These are phyloP conservation scores for Acleris holmiana DNA, from an alignment of 2,888 invertebrate species.

Conservation along the genomic window DNA sequence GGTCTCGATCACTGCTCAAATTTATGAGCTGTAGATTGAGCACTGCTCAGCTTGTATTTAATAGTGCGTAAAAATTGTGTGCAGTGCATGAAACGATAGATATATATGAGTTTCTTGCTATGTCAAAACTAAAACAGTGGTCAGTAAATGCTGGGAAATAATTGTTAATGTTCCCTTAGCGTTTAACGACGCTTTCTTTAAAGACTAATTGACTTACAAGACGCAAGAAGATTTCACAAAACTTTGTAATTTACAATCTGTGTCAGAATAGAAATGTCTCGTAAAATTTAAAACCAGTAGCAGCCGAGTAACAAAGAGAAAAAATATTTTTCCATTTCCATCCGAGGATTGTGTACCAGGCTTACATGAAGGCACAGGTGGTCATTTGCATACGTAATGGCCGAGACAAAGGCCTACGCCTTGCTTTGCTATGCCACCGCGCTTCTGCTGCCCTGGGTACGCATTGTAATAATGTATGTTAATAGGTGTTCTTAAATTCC, in stretches of 20 bases:
- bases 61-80: constrained; percentile 36
- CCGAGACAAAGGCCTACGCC: constrained; percentile 71
- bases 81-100: constrained; percentile 9
- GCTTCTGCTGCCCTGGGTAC: constrained; percentile 69
- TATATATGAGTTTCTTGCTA: neutral
- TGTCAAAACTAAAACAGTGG: neutral
- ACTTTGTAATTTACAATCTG: constrained; percentile 3
- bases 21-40: constrained; percentile 56
- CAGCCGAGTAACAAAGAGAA: constrained; percentile 48
- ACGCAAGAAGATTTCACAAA: constrained; percentile 6
- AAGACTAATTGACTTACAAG: constrained; percentile 6
- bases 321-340: constrained; percentile 62
- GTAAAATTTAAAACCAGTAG: constrained; percentile 53
- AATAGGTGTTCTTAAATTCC: constrained; percentile 33
- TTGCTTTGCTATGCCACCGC: constrained; percentile 54
- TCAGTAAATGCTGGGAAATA: no score
- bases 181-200: constrained; percentile 5
- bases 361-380: constrained; percentile 74
- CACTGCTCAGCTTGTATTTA: constrained; percentile 39
- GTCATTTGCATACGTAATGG: constrained; percentile 72
- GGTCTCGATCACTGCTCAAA: constrained; percentile 54
- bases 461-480: constrained; percentile 61
- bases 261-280: constrained; percentile 30
- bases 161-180: neutral
- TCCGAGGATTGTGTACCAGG: constrained; percentile 72